Percentiles rank a stretch among this genome's conserved stretches.
phyloP scores from a whole-genome alignment of 2,113 vertebrate genomes.

The Callaeas wilsoni region DNA sequence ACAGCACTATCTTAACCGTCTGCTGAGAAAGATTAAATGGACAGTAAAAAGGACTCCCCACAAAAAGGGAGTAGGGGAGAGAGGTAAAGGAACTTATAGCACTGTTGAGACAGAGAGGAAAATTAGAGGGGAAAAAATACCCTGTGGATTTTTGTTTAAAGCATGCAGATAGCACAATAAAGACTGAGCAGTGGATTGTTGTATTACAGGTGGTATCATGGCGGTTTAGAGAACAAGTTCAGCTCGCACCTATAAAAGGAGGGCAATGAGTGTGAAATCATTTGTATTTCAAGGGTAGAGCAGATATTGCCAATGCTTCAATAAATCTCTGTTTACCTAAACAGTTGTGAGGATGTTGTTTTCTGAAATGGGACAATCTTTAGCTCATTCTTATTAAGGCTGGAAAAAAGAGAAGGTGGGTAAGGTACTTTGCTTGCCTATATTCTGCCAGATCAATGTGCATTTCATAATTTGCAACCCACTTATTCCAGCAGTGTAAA shows the following conservation, averaged over 20 bases:
- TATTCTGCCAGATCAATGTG: not conserved
- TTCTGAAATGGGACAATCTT: not conserved
- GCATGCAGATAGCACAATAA: not conserved
- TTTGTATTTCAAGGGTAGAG: not conserved
- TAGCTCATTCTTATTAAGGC: not conserved
- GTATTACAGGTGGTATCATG: not conserved
- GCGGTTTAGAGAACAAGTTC: not conserved
- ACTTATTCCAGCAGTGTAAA: not conserved
- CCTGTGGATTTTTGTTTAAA: not conserved
- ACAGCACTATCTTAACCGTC: not conserved
- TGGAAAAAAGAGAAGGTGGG: not conserved
- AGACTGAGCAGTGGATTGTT: not conserved
- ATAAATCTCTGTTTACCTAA: not conserved
- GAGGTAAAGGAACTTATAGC: not conserved
- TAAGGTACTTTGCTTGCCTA: not conserved
- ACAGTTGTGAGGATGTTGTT: not conserved
- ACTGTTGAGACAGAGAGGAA: not conserved
- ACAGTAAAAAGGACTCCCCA: not conserved
- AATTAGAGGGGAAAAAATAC: not conserved
- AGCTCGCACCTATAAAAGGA: not conserved
- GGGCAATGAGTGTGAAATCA: not conserved
- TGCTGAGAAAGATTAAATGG: not conserved
- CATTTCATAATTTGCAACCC: not conserved
- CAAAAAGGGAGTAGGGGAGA: fast-evolving
- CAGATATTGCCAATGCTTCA: not conserved